Evolutionary conservation across 2,888 invertebrate genomes (phyloP), one percentile per base, ranked within the genome.

Genomic region (Aporophyla lueneburgensis): DNA sequence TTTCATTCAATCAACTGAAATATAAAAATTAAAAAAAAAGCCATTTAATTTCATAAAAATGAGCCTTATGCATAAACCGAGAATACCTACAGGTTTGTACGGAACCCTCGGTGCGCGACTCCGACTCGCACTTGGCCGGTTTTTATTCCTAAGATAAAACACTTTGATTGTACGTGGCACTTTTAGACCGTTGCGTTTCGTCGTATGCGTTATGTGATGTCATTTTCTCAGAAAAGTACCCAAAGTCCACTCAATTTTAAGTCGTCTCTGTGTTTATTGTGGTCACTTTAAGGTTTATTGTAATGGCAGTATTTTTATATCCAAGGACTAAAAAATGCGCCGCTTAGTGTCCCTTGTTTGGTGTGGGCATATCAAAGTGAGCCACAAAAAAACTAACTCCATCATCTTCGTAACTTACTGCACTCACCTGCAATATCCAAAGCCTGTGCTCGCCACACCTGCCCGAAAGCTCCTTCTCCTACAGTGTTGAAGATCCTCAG

Each of bases 381-480:
- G n/a, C 3, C n/a, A n/a, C n/a, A n/a, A 19, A 2, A 19, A 56
- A 24, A 40, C 40, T 33, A 61, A 21, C n/a, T n/a, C n/a, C n/a
- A n/a, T 33, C 10, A 21, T 68, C 12, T 5, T 19, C 51, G 61
- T 61, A 33, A 21, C 21, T 54, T 46, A 9, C 0, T 40, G 16
- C 24, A 83, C 91, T 96, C 95, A 59, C 67, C 98, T 89, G 98
- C 98, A 82, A 99, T 98, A 89, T 98, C 98, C 53, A 97, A 96
- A 0, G 99, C 99, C 91, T 99, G 98, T 74, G 98, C 99, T 86
- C 98, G 97, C 98, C 99, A 99, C 65, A 99, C 99, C 96, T 99
- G 99, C 0, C 99, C 99, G 88, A 99, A 99, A 72, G 99, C 99
- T 1, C 99, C 99, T 96, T 99, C 99, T 7, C 99, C 99, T 14